A percentile compares a stretch with the other conserved stretches of the same genome.
phyloP scores from a whole-genome alignment of 1,140 invertebrate species.

The Neotoxoptera formosana region DNA sequence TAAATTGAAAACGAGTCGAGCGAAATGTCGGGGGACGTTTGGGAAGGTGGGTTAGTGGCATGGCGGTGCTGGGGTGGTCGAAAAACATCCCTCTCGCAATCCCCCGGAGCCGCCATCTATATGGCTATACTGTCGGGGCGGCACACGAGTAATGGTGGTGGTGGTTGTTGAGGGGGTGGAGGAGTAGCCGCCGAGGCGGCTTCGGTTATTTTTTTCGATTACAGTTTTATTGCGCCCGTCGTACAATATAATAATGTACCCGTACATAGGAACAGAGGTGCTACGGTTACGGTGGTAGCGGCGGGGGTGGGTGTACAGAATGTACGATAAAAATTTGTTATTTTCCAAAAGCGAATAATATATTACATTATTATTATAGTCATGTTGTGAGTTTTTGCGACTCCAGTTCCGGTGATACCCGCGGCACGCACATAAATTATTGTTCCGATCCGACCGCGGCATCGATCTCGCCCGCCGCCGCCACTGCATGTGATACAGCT shows the following conservation, averaged over 20 bases:
- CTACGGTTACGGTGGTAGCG: background rate
- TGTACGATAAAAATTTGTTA: background rate
- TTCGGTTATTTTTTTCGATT: slow-evolving; percentile 17
- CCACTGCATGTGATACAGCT: background rate
- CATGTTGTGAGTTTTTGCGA: background rate
- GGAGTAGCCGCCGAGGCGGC: background rate
- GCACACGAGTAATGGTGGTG: background rate
- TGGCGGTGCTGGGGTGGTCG: background rate
- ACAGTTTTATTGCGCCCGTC: background rate
- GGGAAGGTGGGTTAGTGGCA: background rate
- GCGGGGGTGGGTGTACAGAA: background rate
- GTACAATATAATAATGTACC: slow-evolving; percentile 10
- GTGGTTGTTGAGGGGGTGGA: background rate
- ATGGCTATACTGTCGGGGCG: background rate
- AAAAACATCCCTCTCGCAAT: background rate
- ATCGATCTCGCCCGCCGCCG: background rate
- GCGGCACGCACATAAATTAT: background rate
- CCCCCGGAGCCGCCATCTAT: background rate
- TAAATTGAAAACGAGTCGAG: slow-evolving; percentile 21
- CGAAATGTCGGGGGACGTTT: background rate
- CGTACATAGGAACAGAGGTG: background rate
- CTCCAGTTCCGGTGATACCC: background rate
- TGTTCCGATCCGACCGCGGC: background rate
- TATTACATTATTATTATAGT: slow-evolving; percentile 18
- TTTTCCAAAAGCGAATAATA: slow-evolving; percentile 21